phyloP scores from a whole-genome alignment of 2,113 vertebrate species.

The Trematocara stigmaticum region DNA sequence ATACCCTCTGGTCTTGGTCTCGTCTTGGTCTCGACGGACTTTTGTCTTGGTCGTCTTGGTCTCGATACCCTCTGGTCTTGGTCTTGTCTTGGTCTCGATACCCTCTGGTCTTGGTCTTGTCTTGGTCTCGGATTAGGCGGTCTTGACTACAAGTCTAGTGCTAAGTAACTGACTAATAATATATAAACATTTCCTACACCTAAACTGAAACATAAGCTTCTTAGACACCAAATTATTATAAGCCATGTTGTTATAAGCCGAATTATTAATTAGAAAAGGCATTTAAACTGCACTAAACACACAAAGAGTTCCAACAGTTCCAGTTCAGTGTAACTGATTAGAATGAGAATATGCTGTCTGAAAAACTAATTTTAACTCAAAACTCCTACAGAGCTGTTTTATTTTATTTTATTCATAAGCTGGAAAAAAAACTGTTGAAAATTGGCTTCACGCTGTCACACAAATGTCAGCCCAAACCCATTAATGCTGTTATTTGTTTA shows the following conservation, averaged over 20 bases:
- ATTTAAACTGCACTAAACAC: background rate
- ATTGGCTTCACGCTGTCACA: background rate
- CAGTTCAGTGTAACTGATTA: background rate
- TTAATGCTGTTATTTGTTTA: conserved; percentile 1
- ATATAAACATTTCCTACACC: background rate
- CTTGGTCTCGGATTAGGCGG: no score
- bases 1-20: no score
- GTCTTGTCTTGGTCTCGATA: no score
- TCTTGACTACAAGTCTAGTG: background rate
- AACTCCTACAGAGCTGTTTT: background rate
- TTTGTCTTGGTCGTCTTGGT: no score
- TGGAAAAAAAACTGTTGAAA: background rate
- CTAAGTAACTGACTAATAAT: background rate
- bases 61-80: no score
- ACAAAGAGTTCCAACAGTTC: background rate
- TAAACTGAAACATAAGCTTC: background rate
- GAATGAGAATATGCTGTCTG: background rate
- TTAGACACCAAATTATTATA: background rate
- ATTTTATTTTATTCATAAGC: background rate
- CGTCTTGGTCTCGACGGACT: no score
- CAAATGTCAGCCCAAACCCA: background rate
- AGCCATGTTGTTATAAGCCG: background rate
- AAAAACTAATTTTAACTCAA: background rate
- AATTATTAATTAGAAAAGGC: background rate
- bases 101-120: no score